These are phyloP conservation scores for Stigmatopora nigra DNA, from an alignment of 2,113 vertebrate species.

Conservation along the genomic window DNA sequence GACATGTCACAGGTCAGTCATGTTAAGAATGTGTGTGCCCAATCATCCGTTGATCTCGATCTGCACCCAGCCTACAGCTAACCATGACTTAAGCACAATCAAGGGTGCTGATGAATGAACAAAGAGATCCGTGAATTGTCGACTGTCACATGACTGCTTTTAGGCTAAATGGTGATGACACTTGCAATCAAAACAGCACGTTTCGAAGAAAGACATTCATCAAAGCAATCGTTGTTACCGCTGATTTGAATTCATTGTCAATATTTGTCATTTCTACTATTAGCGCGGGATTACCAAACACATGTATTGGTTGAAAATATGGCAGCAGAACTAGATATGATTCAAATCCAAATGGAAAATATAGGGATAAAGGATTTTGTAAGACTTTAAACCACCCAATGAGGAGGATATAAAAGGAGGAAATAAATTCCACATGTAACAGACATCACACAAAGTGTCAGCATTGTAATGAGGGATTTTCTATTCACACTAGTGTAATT, in stretches of 20 bases:
- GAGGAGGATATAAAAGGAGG: conserved; percentile 54
- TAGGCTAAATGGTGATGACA: conserved; percentile 92
- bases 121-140: conserved; percentile 86
- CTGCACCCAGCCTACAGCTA: conserved; percentile 81
- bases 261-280: neutral
- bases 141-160: conserved; percentile 75
- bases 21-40: conserved; percentile 99
- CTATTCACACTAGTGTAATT: conserved; percentile 58
- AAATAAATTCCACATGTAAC: conserved; percentile 60
- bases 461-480: conserved; percentile 65
- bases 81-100: conserved; percentile 86
- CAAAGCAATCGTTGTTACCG: neutral
- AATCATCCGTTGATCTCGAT: conserved; percentile 98
- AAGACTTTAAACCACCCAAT: conserved; percentile 51
- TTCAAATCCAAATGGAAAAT: conserved; percentile 1
- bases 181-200: conserved; percentile 91
- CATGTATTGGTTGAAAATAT: neutral
- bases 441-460: conserved; percentile 67
- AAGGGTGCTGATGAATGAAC: conserved; percentile 94
- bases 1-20: conserved; percentile 98
- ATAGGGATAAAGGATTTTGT: conserved; percentile 35
- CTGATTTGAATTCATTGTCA: neutral
- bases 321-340: neutral
- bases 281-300: neutral
- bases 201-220: conserved; percentile 73